Percentiles rank a stretch among this genome's conserved stretches.
phyloP scores from a whole-genome alignment of 2,113 vertebrate genomes.

The Anarhynchus alexandrinus region DNA sequence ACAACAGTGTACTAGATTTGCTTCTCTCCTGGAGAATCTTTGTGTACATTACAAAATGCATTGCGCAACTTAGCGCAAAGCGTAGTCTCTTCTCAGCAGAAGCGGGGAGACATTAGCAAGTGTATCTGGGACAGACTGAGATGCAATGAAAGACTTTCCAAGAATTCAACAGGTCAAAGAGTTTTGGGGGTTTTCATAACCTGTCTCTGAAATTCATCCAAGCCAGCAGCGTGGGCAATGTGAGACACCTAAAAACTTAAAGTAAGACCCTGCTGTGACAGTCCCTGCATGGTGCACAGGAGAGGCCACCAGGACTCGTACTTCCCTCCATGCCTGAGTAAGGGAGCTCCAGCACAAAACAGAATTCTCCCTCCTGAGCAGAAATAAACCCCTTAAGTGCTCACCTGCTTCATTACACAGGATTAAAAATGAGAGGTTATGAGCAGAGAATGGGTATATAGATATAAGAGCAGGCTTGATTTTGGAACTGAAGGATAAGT shows the following conservation, averaged over 20 bases:
- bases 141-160: not conserved
- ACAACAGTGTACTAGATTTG: not conserved
- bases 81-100: not conserved
- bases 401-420: not conserved
- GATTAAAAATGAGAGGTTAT: not conserved
- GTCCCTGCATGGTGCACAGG: not conserved
- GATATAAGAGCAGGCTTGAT: not conserved
- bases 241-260: not conserved
- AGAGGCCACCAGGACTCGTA: not conserved
- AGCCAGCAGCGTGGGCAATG: not conserved
- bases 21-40: not conserved
- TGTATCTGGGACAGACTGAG: not conserved
- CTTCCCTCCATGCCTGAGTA: rapidly evolving
- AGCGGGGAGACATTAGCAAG: not conserved
- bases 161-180: not conserved
- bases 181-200: not conserved
- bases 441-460: not conserved
- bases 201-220: not conserved
- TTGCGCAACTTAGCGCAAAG: not conserved
- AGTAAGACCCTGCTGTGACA: not conserved
- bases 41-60: not conserved
- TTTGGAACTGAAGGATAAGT: not conserved
- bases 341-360: not conserved
- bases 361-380: not conserved
- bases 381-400: not conserved